Base-by-base conservation (phyloP, 1,140 invertebrate species). In the Tetramorium simillimum region DNA sequence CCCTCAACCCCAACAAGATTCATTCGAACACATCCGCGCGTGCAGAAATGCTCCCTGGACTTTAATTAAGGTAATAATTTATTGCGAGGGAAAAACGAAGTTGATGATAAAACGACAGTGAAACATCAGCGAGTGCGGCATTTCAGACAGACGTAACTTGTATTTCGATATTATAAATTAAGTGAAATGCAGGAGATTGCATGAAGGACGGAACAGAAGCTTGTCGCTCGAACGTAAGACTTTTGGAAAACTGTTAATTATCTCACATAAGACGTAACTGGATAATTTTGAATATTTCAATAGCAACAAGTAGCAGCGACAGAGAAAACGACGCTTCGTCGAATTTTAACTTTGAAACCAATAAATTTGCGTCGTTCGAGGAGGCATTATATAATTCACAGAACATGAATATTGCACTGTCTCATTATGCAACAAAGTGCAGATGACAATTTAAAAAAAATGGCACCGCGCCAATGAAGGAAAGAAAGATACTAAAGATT, bases 41-140 rank as follows among this genome's bases (percentile, higher is more conserved):
- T 86, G n/a, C 46, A 53, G 63, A 58, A 72, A 86, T 69, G 37
- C 24, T 49, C 10, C 21, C 21, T 69, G 62, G 28, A 60, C 51
- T 86, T 88, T 88, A 88, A 86, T 88, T 76, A 86, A 88, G 69
- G 60, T 21, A 81, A 86, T 86, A 86, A 62, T 86, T 86, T 88
- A 72, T 53, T 46, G 51, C 43, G 40, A 73, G 53, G 28, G 4
- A 73, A 81, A 73, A 80, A 28, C 12, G 5, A 88, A 73, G 60
- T 60, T 80, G 14, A 78, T 69, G 18, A 18, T 18, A 18, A 62
- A 49, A 81, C 6, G 33, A 81, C 65, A 33, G 63, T 80, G 10
- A 37, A 75, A 43, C 37, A 46, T 60, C 51, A 37, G 40, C 9
- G 46, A 56, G 7, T 53, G 16, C 9, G 2, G 18, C 24, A 16